phyloP scores from a whole-genome alignment of 2,113 vertebrate species.

The Erythrolamprus reginae region DNA sequence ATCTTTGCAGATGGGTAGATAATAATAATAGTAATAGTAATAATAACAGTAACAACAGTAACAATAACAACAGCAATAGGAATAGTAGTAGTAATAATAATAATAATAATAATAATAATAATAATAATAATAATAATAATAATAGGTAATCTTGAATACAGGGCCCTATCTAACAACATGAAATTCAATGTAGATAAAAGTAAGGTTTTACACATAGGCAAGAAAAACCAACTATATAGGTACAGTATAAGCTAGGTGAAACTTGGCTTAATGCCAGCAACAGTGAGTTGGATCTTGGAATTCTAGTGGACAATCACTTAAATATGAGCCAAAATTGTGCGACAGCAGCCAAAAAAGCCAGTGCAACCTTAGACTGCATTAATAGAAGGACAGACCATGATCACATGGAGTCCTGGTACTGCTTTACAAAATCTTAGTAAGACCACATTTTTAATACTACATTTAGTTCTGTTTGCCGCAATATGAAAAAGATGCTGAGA shows the following conservation, averaged over 20 bases:
- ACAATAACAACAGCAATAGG: too few relatives aligned
- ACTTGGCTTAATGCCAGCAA: not conserved
- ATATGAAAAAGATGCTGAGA: not conserved
- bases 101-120: too few relatives aligned
- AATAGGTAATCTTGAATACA: too few relatives aligned
- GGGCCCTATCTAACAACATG: not conserved
- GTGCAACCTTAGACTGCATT: not conserved
- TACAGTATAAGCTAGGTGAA: too few relatives aligned
- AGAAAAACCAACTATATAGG: not conserved
- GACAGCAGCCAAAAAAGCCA: not conserved
- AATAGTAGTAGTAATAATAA: too few relatives aligned
- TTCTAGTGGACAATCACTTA: not conserved
- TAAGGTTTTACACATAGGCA: not conserved
- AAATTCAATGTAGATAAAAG: not conserved
- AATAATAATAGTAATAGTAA: too few relatives aligned
- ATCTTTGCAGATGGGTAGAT: too few relatives aligned
- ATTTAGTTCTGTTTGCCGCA: not conserved
- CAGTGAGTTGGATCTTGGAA: not conserved
- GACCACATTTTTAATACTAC: not conserved
- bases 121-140: too few relatives aligned
- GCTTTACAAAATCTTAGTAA: not conserved
- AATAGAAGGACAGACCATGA: not conserved
- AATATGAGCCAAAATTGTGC: not conserved
- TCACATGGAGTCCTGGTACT: not conserved
- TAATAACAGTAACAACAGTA: too few relatives aligned